Percentiles rank a stretch among this genome's conserved stretches.
These are phyloP conservation scores for Hyposoter didymator DNA, from an alignment of 2,888 invertebrate genomes.

Conservation along the genomic window DNA sequence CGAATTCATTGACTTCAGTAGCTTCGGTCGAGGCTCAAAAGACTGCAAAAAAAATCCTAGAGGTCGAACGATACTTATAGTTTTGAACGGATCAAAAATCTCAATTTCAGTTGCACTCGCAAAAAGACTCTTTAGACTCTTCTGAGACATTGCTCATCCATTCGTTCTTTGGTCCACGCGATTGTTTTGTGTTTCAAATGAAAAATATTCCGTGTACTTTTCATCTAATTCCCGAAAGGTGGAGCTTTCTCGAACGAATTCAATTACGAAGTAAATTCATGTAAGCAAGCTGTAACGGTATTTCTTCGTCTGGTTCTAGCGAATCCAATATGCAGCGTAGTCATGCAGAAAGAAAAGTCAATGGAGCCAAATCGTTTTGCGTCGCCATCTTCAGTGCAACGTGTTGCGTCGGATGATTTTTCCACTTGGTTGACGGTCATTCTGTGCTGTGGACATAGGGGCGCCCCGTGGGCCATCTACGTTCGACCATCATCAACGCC, in stretches of 20 bases:
- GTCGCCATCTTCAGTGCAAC: conserved; percentile 5
- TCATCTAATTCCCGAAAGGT: background rate
- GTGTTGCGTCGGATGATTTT: conserved; percentile 68
- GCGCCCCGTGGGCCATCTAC: conserved; percentile 71
- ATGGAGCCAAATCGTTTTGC: background rate
- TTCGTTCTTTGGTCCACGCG: background rate
- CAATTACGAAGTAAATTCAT: background rate
- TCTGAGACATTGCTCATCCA: background rate
- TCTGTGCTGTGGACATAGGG: conserved; percentile 79
- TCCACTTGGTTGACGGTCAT: conserved; percentile 64
- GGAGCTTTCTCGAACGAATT: background rate
- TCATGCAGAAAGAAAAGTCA: background rate
- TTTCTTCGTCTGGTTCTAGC: background rate
- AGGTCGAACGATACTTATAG: background rate
- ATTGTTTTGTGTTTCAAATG: background rate
- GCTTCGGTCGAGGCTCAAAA: background rate
- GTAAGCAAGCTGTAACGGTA: background rate
- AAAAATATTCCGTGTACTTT: background rate
- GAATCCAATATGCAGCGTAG: background rate
- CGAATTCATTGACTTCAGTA: background rate
- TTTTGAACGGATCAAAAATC: background rate
- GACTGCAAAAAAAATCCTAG: background rate
- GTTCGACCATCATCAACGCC: conserved; percentile 66
- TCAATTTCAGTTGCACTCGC: background rate
- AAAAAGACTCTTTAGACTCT: background rate